phyloP scores from a whole-genome alignment of 2,888 invertebrate species.

The Hypercompe scribonia region DNA sequence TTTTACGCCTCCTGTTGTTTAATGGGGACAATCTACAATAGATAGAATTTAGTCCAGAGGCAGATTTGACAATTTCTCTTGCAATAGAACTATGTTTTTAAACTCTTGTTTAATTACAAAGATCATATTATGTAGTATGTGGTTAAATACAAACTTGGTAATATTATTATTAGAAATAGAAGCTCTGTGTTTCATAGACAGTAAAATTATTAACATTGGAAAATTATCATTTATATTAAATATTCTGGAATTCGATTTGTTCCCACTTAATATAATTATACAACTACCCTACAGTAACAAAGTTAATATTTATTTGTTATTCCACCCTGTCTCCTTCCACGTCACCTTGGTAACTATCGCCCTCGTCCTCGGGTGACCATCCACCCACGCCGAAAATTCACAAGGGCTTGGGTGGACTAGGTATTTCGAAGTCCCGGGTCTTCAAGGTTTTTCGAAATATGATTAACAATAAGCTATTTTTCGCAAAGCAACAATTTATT shows the following conservation, averaged over 20 bases:
- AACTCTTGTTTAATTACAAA: too few relatives aligned
- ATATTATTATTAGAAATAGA: too few relatives aligned
- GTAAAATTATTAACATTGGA: too few relatives aligned
- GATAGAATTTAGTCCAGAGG: too few relatives aligned
- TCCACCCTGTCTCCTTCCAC: constrained; percentile 52
- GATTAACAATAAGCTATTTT: background rate
- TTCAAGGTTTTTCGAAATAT: background rate
- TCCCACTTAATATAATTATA: constrained; percentile 11
- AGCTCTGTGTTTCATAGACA: too few relatives aligned
- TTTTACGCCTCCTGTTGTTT: too few relatives aligned
- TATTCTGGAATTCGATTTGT: constrained; percentile 5
- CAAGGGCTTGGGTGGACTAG: background rate
- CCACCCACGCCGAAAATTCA: constrained; percentile 39
- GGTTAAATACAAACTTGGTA: too few relatives aligned
- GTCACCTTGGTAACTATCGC: constrained; percentile 36
- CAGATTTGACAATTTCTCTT: too few relatives aligned
- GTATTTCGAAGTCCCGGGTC: background rate
- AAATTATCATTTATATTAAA: background rate
- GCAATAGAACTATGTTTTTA: too few relatives aligned
- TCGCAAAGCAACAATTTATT: too few relatives aligned
- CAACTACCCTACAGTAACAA: background rate
- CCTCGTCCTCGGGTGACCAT: constrained; percentile 37
- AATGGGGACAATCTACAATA: too few relatives aligned
- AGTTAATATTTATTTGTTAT: constrained; percentile 22
- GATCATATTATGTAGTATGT: too few relatives aligned